Evolutionary conservation across 2,797 vertebrate genomes (phyloP).

Genomic region (Coracias cyanogaster): DNA sequence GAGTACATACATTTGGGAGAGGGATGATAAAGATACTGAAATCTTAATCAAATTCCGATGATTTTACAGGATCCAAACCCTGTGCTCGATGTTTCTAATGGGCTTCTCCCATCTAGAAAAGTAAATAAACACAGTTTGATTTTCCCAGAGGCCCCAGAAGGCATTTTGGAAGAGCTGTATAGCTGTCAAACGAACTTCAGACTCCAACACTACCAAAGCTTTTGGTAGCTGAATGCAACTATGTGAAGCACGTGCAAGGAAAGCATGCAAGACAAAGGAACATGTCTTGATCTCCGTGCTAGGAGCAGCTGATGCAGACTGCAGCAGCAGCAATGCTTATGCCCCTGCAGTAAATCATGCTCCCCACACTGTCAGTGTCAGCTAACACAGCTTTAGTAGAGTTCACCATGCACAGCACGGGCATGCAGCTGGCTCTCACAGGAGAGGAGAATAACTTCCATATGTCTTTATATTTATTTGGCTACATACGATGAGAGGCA

Average conservation of each 20-base stretch:
- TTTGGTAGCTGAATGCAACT: not conserved
- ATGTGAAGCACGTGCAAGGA: not conserved
- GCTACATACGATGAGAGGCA: not conserved
- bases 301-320: not conserved
- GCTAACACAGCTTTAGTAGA: not conserved
- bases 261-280: not conserved
- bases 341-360: not conserved
- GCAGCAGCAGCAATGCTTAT: accelerated
- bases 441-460: not conserved
- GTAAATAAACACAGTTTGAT: not conserved
- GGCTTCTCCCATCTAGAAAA: not conserved
- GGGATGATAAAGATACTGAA: not conserved
- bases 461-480: not conserved
- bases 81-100: not conserved
- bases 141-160: not conserved
- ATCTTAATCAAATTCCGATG: not conserved
- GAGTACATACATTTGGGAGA: accelerated
- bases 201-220: not conserved
- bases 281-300: accelerated
- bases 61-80: not conserved
- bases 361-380: not conserved
- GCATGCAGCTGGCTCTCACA: not conserved
- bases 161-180: not conserved
- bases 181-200: not conserved
- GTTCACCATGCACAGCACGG: not conserved